phyloP scores from a whole-genome alignment of 2,797 vertebrate genomes.

The Neomorphus geoffroyi region DNA sequence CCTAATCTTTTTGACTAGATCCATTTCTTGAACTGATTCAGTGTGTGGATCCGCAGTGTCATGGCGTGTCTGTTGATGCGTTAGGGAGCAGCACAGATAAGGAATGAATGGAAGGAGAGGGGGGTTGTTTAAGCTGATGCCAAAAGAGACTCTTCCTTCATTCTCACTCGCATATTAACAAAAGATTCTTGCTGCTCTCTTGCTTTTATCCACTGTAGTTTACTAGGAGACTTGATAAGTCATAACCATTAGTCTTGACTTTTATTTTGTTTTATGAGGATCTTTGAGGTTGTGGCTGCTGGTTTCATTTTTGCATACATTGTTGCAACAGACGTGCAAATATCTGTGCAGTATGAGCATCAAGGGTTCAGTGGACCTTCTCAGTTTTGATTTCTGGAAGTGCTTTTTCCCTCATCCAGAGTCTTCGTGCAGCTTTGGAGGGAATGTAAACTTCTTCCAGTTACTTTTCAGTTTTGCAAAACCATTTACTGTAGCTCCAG shows the following conservation, averaged over 20 bases:
- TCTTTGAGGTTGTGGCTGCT: not conserved
- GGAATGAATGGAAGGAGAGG: not conserved
- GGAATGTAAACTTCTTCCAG: not conserved
- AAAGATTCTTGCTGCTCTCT: not conserved
- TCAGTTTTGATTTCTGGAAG: not conserved
- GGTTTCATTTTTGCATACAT: not conserved
- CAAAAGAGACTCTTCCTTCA: not conserved
- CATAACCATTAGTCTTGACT: not conserved
- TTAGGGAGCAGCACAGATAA: not conserved
- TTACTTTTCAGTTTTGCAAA: not conserved
- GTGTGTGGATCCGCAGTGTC: not conserved
- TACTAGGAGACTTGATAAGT: not conserved
- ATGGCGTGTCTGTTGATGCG: accelerated
- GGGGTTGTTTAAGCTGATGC: not conserved
- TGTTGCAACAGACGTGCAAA: not conserved
- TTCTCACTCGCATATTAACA: not conserved
- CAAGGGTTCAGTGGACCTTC: not conserved
- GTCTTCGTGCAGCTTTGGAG: not conserved
- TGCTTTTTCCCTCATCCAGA: not conserved
- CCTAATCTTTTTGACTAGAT: not conserved
- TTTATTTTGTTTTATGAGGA: not conserved
- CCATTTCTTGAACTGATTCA: not conserved
- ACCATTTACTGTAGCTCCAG: not conserved
- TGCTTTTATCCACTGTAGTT: not conserved
- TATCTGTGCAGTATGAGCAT: not conserved